Evolutionary conservation across 2,888 invertebrate species (phyloP), one percentile per base, ranked within the genome.

Genomic region (Frankliniella intonsa): DNA sequence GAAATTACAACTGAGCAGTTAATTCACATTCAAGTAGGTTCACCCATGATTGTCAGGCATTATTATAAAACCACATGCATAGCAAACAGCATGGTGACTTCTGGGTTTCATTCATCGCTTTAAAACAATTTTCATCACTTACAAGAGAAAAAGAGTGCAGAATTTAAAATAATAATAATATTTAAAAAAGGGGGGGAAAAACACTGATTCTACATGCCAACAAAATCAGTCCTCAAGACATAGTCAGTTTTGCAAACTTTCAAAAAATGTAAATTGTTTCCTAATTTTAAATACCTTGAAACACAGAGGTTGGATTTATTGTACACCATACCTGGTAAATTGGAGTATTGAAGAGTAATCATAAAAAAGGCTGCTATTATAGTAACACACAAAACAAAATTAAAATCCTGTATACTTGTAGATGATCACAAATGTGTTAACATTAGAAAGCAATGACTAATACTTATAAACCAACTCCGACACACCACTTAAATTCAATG

Each of bases 21-120:
- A 5, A 19, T 7, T 19, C 19, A 62, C n/a, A n/a, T 62, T 62
- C 0, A 11, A 62, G 62, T 19, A 19, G n/a, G 5, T n/a, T n/a
- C 14, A n/a, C 62, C n/a, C 69, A 76, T 76, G 69, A 76, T 76
- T 76, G 69, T 76, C 69, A 25, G 69, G 25, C 69, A 76, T 25
- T n/a, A 22, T 22, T 11, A 69, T 19, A 62, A 62, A 5, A 38
- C 38, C 38, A 38, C 38, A 38, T 38, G 38, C 38, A 38, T 38
- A 38, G 38, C 38, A 38, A 38, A 38, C 38, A 38, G 38, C 5
- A 38, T 38, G 38, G 38, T 5, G 38, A 38, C 38, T 3, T 3
- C 5, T 38, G 38, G 5, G 38, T 38, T 38, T 38, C 2, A 3
- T 38, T 38, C 38, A 38, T 38, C 5, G 38, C 38, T 38, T 38